A percentile compares a stretch with the other conserved stretches of the same genome.
These are phyloP conservation scores for Crax fasciolata DNA, from an alignment of 2,797 vertebrate species.

Conservation along the genomic window DNA sequence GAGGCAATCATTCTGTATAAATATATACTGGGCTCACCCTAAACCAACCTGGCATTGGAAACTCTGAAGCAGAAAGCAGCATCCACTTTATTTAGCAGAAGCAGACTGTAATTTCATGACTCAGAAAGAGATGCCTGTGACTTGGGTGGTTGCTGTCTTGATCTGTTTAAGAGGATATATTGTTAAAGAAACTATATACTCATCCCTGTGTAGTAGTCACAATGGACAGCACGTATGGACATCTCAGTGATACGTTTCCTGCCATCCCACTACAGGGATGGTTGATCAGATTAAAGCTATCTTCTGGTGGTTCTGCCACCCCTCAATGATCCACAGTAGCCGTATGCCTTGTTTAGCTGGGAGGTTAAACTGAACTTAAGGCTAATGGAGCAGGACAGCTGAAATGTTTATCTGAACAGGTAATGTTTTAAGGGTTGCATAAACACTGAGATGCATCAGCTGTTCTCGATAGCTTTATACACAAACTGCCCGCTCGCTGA, in stretches of 20 bases:
- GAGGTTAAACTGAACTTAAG: slow-evolving; percentile 6
- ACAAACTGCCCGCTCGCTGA: background rate
- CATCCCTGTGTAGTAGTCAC: background rate
- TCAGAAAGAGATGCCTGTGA: background rate
- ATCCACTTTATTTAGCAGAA: background rate
- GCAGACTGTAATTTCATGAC: background rate
- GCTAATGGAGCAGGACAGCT: slow-evolving; percentile 5
- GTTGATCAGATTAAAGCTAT: background rate
- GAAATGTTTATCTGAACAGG: background rate
- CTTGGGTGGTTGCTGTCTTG: background rate
- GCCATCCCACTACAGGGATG: background rate
- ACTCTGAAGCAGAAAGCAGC: background rate
- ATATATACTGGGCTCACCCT: background rate
- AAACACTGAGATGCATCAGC: slow-evolving; percentile 14
- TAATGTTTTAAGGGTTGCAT: background rate
- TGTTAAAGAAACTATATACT: background rate
- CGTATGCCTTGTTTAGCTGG: background rate
- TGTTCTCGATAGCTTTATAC: background rate
- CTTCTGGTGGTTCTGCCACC: background rate
- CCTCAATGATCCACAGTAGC: background rate
- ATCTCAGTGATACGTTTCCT: background rate
- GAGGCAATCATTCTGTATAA: background rate
- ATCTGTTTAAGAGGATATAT: background rate
- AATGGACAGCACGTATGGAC: background rate
- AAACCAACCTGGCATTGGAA: background rate